Base-by-base conservation (phyloP, 1,140 invertebrate species). In the Pentalonia nigronervosa region DNA sequence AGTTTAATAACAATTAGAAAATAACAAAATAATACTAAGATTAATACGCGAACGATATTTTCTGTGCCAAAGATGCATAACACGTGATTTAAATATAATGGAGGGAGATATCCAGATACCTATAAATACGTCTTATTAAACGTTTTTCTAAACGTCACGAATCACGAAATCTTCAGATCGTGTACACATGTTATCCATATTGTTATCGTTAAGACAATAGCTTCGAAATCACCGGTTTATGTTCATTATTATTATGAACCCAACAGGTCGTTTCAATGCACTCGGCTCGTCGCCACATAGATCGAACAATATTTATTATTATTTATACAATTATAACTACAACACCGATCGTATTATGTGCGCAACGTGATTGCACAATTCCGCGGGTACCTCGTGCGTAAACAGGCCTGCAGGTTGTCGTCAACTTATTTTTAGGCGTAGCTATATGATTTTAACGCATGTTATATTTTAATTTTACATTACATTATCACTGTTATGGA, bases 91-190 rank as follows among this genome's bases (percentile, higher is more conserved):
- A n/a, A 17, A n/a, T 30, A 76, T 76, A n/a, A 4, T 30, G 1
- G 60, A 76, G 60, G 1, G 60, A 76, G 60, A 14, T 76, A 76
- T 14, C n/a, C 14, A n/a, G 30, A n/a, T 76, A 76, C 60, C n/a
- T 76, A 76, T 67, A 76, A 76, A 76, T 30, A 76, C 30, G 14
- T 67, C 11, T 67, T 67, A 67, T 67, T 67, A 67, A 67, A 67
- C 60, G 9, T 67, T 23, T 67, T 67, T 67, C 14, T 67, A n/a
- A n/a, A 67, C 60, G 30, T 76, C 60, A 76, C 60, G 60, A 76
- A 76, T 76, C 60, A 76, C 60, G 60, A 76, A 76, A 76, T n/a
- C 60, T 76, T 76, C 60, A 76, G 30, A n/a, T 76, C 60, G 60
- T 76, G 60, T 76, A 4, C 8, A 14, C n/a, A 30, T 76, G 60